These are phyloP conservation scores for Mamestra brassicae DNA, from an alignment of 2,888 invertebrate species.

Conservation along the genomic window DNA sequence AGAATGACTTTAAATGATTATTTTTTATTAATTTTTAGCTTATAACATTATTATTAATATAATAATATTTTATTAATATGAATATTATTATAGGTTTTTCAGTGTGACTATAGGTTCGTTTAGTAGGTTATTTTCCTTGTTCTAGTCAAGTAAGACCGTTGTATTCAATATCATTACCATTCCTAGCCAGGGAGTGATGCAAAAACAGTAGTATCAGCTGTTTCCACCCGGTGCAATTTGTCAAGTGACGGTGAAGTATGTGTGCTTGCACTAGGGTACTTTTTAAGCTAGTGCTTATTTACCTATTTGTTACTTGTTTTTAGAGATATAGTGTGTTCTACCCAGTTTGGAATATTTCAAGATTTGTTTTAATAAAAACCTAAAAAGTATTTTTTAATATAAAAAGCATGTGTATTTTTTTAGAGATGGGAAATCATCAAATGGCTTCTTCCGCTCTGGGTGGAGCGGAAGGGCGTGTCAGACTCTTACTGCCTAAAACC, in stretches of 20 bases:
- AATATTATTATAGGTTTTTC: not conserved
- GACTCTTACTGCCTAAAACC: too few species aligned
- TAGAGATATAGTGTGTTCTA: not conserved
- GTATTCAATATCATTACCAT: constrained; percentile 50
- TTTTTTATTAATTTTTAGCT: too few species aligned
- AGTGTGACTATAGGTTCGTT: not conserved
- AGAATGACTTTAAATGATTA: too few species aligned
- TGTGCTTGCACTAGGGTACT: constrained; percentile 45
- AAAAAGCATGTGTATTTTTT: too few species aligned
- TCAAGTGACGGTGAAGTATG: constrained; percentile 53
- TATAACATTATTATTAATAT: too few species aligned
- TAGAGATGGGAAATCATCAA: too few species aligned
- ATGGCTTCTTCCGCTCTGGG: too few species aligned
- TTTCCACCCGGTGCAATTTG: constrained; percentile 56
- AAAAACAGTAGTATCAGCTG: constrained; percentile 59
- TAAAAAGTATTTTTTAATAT: too few species aligned
- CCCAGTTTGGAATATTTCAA: not conserved
- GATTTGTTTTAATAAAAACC: not conserved
- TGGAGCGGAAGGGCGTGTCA: too few species aligned
- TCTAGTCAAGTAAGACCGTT: constrained; percentile 17
- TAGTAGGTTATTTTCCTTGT: constrained; percentile 2
- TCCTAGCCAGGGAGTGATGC: constrained; percentile 36
- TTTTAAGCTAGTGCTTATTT: constrained; percentile 29
- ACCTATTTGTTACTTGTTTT: constrained; percentile 19
- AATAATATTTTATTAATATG: not conserved